Conservation (phyloP, 2,888 invertebrate genomes). For the Drosophila anomalata region DNA sequence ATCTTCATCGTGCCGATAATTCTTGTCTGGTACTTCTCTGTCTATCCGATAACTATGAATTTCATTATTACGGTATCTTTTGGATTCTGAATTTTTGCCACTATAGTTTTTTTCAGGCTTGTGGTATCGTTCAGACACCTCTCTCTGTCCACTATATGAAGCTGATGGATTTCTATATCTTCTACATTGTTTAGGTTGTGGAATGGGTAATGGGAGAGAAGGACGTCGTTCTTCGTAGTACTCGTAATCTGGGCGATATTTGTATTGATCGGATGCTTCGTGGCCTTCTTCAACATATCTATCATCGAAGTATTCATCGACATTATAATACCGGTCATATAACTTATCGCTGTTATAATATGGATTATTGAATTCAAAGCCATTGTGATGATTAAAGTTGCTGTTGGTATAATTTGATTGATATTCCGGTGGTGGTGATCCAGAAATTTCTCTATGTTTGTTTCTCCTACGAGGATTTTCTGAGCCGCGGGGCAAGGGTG, state of each 20-base stretch:
- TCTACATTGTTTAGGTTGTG: not conserved
- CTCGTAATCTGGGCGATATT: not conserved
- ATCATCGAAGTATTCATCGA: not conserved
- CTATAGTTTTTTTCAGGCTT: not conserved
- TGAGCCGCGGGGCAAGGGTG: not conserved
- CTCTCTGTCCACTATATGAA: not conserved
- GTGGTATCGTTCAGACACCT: not conserved
- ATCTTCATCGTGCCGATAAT: too few species aligned
- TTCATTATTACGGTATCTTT: not conserved
- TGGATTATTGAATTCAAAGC: not conserved
- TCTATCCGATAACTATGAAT: not conserved
- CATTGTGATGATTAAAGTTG: not conserved
- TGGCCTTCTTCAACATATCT: not conserved
- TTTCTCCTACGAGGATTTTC: not conserved
- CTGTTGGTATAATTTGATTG: not conserved
- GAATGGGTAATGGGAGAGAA: not conserved
- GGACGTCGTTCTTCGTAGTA: not conserved
- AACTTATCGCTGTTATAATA: not conserved
- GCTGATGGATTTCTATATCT: not conserved
- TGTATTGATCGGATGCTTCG: not conserved
- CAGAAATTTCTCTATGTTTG: conserved; percentile 5
- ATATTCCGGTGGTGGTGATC: conserved; percentile 11
- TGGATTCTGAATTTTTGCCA: not conserved
- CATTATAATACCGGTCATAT: not conserved
- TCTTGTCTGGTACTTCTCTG: not conserved